phyloP scores from a whole-genome alignment of 2,888 invertebrate genomes.

The Rutpela maculata region DNA sequence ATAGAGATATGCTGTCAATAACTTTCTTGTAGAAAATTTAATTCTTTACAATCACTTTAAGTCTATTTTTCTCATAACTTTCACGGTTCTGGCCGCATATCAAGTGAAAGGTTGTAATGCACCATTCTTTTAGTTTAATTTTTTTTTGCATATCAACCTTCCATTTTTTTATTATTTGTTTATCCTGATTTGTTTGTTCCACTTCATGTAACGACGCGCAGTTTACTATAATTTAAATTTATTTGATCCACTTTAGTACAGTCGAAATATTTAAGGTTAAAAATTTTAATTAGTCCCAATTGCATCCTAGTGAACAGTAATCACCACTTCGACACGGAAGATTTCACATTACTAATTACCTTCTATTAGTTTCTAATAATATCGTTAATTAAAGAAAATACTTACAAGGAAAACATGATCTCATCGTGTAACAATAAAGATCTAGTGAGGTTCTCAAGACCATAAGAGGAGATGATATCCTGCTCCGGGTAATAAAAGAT shows the following conservation, averaged over 20 bases:
- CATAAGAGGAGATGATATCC: constrained; percentile 7
- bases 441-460: neutral
- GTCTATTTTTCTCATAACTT: too few relatives aligned
- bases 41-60: too few relatives aligned
- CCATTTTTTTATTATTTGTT: too few relatives aligned
- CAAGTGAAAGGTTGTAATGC: too few relatives aligned
- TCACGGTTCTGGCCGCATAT: too few relatives aligned
- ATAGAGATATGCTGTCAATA: too few relatives aligned
- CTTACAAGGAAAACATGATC: constrained; percentile 1
- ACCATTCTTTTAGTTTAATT: too few relatives aligned
- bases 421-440: constrained; percentile 4
- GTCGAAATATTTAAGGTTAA: neutral
- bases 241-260: neutral
- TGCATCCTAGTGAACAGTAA: neutral
- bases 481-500: constrained; percentile 1
- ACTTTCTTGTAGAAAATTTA: too few relatives aligned
- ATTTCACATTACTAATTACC: neutral
- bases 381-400: constrained; percentile 7
- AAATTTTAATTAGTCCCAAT: neutral
- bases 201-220: too few relatives aligned
- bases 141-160: too few relatives aligned
- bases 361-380: neutral
- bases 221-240: too few relatives aligned
- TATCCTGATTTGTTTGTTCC: too few relatives aligned
- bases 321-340: neutral